A percentile compares a stretch with the other conserved stretches of the same genome.
Evolutionary conservation across 2,113 vertebrate species (phyloP).

Genomic region (Merops nubicus): DNA sequence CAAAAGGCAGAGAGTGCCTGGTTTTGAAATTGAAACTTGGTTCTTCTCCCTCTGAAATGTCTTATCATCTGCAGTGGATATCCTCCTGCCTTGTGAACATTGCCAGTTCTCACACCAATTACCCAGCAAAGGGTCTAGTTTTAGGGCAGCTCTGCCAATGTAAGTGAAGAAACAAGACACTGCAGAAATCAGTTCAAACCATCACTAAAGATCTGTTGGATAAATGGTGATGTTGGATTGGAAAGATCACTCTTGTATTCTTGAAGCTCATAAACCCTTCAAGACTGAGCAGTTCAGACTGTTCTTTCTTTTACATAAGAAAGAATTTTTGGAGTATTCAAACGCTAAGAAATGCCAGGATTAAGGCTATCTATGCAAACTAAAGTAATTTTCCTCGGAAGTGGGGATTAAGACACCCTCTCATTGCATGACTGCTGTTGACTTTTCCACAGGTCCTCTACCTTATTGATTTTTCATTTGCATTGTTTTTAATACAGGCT

Average conservation of each 20-base stretch:
- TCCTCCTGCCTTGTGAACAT: not conserved
- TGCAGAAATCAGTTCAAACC: not conserved
- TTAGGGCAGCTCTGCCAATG: not conserved
- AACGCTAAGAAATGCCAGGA: not conserved
- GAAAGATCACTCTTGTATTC: not conserved
- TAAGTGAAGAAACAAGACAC: not conserved
- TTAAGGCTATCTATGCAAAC: not conserved
- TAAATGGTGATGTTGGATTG: not conserved
- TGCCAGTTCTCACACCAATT: not conserved
- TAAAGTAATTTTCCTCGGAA: not conserved
- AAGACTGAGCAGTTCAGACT: not conserved
- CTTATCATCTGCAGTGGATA: not conserved
- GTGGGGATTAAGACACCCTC: not conserved
- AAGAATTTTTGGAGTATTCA: not conserved
- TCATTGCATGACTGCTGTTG: not conserved
- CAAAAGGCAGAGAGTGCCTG: not conserved
- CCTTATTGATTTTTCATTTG: not conserved
- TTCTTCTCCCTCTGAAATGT: not conserved
- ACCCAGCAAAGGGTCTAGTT: not conserved
- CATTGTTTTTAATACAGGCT: not conserved
- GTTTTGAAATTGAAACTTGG: not conserved
- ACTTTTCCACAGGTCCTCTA: not conserved
- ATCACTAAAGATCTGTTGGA: not conserved
- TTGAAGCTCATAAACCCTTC: not conserved
- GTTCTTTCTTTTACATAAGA: not conserved